Base-by-base conservation (phyloP, 1,140 invertebrate species). In the Drosophila varians region DNA sequence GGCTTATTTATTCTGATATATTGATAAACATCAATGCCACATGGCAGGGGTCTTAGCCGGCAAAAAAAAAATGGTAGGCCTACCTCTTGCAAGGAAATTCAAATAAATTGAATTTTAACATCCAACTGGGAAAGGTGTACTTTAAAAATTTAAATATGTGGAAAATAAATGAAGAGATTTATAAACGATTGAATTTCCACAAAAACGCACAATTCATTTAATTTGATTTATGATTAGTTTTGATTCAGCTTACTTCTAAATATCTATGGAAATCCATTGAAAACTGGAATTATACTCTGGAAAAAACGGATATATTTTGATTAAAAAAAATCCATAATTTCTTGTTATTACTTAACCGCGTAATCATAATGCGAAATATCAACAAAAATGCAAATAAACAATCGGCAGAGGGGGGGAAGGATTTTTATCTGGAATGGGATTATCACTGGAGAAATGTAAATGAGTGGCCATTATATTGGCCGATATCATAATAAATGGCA, bases 1-100 rank as follows among this genome's bases (percentile, higher is more conserved):
- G 80, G 47, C 74, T 74, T 78, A 61, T 78, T 78, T 78, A 65
- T 78, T 61, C 82, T 83, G 79, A 78, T 83, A 74, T 84, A 83
- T 84, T 77, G 79, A 53, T 56, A 46, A 77, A 78, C 72, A 83
- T 83, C 74, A 83, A 56, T 78, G 64, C 69, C 78, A 83, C 55
- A 74, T 74, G 78, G 62, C 74, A 52, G 53, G 38, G 51, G 47
- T 28, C 42, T 25, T 55, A 38, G 12, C 4, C 12, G 7, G 12
- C 36, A 38, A 38, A 38, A 28, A 40, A n/a, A n/a, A 38, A 28
- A 12, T 3, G 19, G 18, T 3, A 9, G 18, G 18, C 9, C 14
- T 11, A 1, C n/a, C 25, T 9, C 28, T 11, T 11, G 26, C n/a
- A 19, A 36, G 55, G 26, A 34, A 62, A 21, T 36, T 36, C 34